Percentiles rank a stretch among this genome's conserved stretches.
These are phyloP conservation scores for Gadus chalcogrammus DNA, from an alignment of 2,113 vertebrate species.

Conservation along the genomic window DNA sequence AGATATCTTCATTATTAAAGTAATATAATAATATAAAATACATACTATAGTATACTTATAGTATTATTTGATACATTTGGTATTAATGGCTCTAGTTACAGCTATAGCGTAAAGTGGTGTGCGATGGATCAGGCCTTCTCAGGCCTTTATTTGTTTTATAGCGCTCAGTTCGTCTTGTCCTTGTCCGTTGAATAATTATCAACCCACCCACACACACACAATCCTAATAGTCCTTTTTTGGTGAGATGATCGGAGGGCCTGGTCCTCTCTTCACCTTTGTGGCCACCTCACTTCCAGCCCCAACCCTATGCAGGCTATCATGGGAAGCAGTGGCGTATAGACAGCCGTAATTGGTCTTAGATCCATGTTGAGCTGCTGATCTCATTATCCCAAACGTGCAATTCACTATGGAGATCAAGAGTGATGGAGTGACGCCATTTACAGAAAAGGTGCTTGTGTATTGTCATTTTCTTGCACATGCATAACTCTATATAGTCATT, in stretches of 20 bases:
- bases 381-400: no score
- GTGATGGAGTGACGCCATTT: not conserved
- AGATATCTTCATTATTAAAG: no score
- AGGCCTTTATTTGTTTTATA: slow-evolving; percentile 9
- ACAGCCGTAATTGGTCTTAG: no score
- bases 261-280: not conserved
- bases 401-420: not conserved
- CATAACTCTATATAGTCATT: no score
- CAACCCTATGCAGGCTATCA: not conserved
- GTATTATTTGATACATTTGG: no score
- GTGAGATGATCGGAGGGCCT: slow-evolving; percentile 17
- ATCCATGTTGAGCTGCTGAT: no score
- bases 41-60: no score
- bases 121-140: slow-evolving; percentile 20
- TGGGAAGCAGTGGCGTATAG: not conserved
- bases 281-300: slow-evolving; percentile 4
- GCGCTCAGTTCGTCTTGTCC: slow-evolving; percentile 50
- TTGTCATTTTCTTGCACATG: no score
- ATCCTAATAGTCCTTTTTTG: slow-evolving; percentile 19
- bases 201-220: slow-evolving; percentile 16
- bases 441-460: not conserved
- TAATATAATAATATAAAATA: no score
- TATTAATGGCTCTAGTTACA: no score
- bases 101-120: not conserved
- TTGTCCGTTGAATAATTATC: slow-evolving; percentile 64